A percentile compares a stretch with the other conserved stretches of the same genome.
Evolutionary conservation across 2,888 invertebrate species (phyloP).

Genomic region (Euclidia mi): DNA sequence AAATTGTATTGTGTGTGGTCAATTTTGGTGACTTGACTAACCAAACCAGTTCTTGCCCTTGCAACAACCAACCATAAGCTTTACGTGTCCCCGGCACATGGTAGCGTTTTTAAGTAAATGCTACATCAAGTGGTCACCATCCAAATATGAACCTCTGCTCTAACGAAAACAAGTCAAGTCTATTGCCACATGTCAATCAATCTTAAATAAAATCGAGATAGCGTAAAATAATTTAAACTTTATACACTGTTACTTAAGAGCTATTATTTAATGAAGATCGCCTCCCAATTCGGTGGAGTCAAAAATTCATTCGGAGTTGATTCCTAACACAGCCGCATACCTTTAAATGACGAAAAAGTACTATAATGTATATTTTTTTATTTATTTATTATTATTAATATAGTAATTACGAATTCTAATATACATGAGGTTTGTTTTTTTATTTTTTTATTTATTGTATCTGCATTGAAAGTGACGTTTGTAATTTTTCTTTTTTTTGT

Average conservation of each 20-base stretch:
- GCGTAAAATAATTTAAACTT: too few species aligned
- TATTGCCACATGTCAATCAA: not conserved
- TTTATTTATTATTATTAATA: conserved; percentile 27
- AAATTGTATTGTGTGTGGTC: too few species aligned
- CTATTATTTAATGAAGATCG: conserved; percentile 36
- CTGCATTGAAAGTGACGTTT: not conserved
- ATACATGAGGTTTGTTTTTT: conserved; percentile 8
- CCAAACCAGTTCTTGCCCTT: too few species aligned
- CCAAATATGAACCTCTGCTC: too few species aligned
- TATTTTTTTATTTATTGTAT: not conserved
- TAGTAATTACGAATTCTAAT: conserved; percentile 24
- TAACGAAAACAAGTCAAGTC: too few species aligned
- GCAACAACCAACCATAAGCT: too few species aligned
- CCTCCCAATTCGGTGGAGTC: conserved; percentile 49
- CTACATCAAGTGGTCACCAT: too few species aligned
- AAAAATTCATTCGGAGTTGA: conserved; percentile 70
- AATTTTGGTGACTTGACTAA: too few species aligned
- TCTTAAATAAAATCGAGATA: too few species aligned
- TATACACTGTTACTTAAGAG: conserved; percentile 29
- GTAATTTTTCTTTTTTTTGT: too few species aligned
- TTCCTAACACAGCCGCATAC: conserved; percentile 79
- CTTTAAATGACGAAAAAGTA: conserved; percentile 52
- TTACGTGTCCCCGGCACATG: too few species aligned
- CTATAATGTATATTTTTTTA: conserved; percentile 31
- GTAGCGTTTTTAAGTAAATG: too few species aligned